Evolutionary conservation across 2,888 invertebrate genomes (phyloP), one percentile per base, ranked within the genome.

Genomic region (Eilema griseolum): DNA sequence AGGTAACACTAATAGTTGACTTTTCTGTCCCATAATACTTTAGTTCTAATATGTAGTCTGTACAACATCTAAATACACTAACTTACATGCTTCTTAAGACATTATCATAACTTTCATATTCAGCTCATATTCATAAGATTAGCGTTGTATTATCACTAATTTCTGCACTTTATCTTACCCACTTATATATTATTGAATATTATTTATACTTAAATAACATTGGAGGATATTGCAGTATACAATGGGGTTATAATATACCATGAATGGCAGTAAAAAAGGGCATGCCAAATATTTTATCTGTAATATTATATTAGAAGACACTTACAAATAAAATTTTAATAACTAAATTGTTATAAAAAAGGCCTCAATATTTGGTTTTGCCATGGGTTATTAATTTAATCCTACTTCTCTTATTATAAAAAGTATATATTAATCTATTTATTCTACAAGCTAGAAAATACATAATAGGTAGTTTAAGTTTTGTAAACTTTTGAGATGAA

Each of bases 121-220:
- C 88, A 95, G 95, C 95, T 95, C 95, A 89, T 91, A 90, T 92
- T 95, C 95, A 95, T 95, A 95, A 95, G 95, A 95, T 92, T 93
- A 94, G 90, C 88, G 88, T 89, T 89, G 91, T 89, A 66, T 84
- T 78, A 85, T 89, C 83, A 83, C 77, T 79, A 77, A 79, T 85
- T 81, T 75, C 77, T 84, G 80, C 78, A 77, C 64, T 73, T 69
- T 73, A 70, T 72, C 64, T 72, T 77, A 76, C 67, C 72, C 74
- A 77, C 77, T 76, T 78, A 82, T 41, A 16, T 3, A 41, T 71
- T 77, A 71, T 52, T 67, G 66, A 76, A 69, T 75, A 76, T 79
- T 73, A 78, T 64, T 63, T 62, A 70, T 66, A 46, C 11, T 63
- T 67, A 61, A 41, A 67, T 71, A 70, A 60, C 56, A 76, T 57